Evolutionary conservation across 2,888 invertebrate genomes (phyloP), one percentile per base, ranked within the genome.

Genomic region (Nyleta sp.): DNA sequence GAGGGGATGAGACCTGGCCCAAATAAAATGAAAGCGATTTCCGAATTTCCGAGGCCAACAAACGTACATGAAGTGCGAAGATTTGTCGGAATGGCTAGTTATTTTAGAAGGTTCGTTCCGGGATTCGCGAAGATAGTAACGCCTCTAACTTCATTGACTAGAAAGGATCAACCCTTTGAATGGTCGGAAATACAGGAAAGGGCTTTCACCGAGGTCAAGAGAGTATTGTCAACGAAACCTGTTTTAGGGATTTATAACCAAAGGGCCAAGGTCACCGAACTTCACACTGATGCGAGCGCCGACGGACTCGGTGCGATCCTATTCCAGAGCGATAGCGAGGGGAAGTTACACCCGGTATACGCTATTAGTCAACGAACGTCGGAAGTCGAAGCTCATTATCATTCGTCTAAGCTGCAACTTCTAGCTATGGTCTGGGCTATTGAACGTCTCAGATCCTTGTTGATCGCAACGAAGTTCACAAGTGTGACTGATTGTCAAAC

Each of bases 81-180:
- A 42, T 42, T 42, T 42, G 8, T 42, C 7, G 42, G 42, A 3
- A 2, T 42, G 42, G 8, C 17, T 3, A 42, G 42, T 17, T 42
- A 2, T n/a, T 75, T 44, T 20, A 35, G 68, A 1, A 8, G 42
- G 4, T 42, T 42, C 5, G 42, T 42, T 15, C 42, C 42, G 2
- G 42, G 42, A 42, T 42, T 17, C 7, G 15, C 20, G 5, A 35
- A 13, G n/a, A n/a, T 35, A 35, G 35, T 13, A 35, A 13, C 35
- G n/a, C 35, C 35, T n/a, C 10, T 28, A 28, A 28, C 28, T 7
- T 7, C 7, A 28, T 28, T 35, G 35, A 35, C 35, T n/a, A 11
- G 35, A 35, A 13, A 35, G 5, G 35, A 11, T 35, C 2, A 2
- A n/a, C 1, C 4, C 11, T 35, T 35, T 35, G 4, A 13, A n/a